A percentile compares a stretch with the other conserved stretches of the same genome.
Evolutionary conservation across 2,888 invertebrate species (phyloP).

Genomic region (Cancer borealis): DNA sequence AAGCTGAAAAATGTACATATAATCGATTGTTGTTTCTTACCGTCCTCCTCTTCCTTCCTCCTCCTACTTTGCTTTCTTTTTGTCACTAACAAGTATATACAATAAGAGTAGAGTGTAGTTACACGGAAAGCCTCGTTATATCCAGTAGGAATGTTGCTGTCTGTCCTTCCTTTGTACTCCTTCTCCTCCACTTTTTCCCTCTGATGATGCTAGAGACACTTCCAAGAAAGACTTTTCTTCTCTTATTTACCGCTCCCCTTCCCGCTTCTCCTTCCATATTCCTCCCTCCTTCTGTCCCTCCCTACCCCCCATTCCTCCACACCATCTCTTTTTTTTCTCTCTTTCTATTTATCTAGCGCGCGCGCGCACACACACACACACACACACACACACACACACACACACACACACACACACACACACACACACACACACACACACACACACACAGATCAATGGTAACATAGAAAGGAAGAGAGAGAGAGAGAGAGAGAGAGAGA

Average conservation of each 20-base stretch:
- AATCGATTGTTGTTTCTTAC: too few species aligned
- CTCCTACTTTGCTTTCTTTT: too few species aligned
- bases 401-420: neutral
- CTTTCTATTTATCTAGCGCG: neutral
- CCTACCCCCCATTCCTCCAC: neutral
- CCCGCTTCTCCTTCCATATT: neutral
- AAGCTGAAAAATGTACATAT: too few species aligned
- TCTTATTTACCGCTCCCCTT: neutral
- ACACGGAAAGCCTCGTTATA: too few species aligned
- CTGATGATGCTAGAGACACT: neutral
- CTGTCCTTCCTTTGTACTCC: neutral
- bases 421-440: neutral
- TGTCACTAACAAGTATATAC: too few species aligned
- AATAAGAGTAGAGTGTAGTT: too few species aligned
- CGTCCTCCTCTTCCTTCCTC: too few species aligned
- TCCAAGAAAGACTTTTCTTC: neutral
- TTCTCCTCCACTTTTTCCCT: constrained; percentile 7
- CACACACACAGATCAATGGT: neutral
- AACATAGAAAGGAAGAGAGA: neutral
- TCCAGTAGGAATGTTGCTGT: neutral
- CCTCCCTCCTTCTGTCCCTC: neutral
- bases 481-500: neutral
- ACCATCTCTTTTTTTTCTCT: neutral
- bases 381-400: neutral
- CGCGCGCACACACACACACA: neutral